A percentile compares a stretch with the other conserved stretches of the same genome.
Conservation (phyloP, 1,140 invertebrate genomes). For the Cydia pomonella region DNA sequence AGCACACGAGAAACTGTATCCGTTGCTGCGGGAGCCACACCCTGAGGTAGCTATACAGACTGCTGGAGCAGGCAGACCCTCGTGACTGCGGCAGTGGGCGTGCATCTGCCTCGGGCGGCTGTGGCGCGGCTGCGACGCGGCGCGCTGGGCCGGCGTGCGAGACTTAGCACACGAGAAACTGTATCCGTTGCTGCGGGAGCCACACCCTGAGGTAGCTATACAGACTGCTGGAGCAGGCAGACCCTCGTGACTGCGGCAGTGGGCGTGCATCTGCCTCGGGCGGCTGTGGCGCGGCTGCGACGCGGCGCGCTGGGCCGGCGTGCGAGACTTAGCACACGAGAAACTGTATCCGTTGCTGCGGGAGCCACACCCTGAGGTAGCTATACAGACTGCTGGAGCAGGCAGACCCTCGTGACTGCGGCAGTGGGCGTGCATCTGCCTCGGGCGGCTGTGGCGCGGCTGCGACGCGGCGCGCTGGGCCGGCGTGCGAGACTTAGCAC, state of each 20-base stretch:
- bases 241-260: conserved; percentile 84
- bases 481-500: conserved; percentile 96
- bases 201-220: conserved; percentile 91
- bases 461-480: conserved; percentile 97
- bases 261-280: conserved; percentile 96
- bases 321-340: conserved; percentile 97
- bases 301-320: conserved; percentile 96
- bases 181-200: conserved; percentile 88
- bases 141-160: conserved; percentile 97
- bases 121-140: conserved; percentile 96
- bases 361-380: conserved; percentile 92
- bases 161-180: conserved; percentile 98
- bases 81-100: conserved; percentile 89
- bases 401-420: conserved; percentile 77
- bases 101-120: conserved; percentile 95
- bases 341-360: conserved; percentile 91
- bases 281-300: conserved; percentile 96
- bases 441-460: conserved; percentile 96
- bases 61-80: too few species aligned
- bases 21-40: conserved; percentile 88
- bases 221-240: too few species aligned
- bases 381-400: too few species aligned
- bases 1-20: conserved; percentile 96
- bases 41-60: conserved; percentile 94
- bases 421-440: conserved; percentile 96